Evolutionary conservation across 1,140 invertebrate genomes (phyloP), one percentile per base, ranked within the genome.

Genomic region (Pseudomyrmex flavicornis): DNA sequence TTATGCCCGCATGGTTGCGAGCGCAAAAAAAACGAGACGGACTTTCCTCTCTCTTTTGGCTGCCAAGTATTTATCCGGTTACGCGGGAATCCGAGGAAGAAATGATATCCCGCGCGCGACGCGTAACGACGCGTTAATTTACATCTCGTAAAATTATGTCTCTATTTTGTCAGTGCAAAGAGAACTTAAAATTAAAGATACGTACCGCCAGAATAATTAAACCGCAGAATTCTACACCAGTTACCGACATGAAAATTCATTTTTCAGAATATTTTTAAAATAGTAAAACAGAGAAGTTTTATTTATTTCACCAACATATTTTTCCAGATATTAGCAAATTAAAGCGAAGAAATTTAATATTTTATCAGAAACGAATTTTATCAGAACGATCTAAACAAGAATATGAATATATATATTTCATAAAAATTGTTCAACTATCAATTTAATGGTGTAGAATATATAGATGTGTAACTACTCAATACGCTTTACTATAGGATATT

Each of bases 11-110:
- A 70, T 80, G 65, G 22, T n/a, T 59, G 54, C 26, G 48, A 79
- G 35, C 59, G 52, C 44, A 79, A 69, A 80, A 48, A 48, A 72
- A 76, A 76, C 15, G 48, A 65, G 22, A 80, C 56, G 65, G 48
- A 72, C 46, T 80, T 10, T n/a, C 44, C 44, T 46, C 2, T 63
- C 20, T 13, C 12, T 69, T 9, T 52, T 62, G n/a, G 65, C 20
- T 61, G 54, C 56, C 20, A 72, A 80, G 66, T 80, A 80, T 80
- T 70, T 80, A 70, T 72, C 54, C 12, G 44, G 56, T 72, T 72
- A 59, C 13, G 65, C 20, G 54, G 61, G 54, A 70, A 80, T 59
- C 72, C 48, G 22, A 59, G 54, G 54, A 61, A 70, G 52, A 80
- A 72, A 20, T 70, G 54, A 15, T 80, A 59, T 70, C 44, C 22